Base-by-base conservation (phyloP, 2,113 vertebrate genomes). In the Stomatorhinus ivindoensis region DNA sequence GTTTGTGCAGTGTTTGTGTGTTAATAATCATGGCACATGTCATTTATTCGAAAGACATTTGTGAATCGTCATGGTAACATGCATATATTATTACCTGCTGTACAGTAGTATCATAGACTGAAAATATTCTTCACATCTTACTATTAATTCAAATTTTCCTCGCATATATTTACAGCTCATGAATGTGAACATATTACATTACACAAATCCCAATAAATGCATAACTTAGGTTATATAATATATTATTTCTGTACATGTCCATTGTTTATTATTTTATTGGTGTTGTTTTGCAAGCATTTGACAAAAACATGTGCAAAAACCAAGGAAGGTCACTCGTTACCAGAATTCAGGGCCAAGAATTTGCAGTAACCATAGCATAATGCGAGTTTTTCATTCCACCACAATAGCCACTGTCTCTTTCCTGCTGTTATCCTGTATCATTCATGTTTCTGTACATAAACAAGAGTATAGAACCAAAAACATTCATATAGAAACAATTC, bases 31-130 rank as follows among this genome's bases (percentile, higher is more conserved):
- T 73, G 58, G n/a, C 27, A 39, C 65, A 46, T 88, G 39, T n/a
- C 55, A 69, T 69, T 88, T 88, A 76, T 50, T 48, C 65, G 39
- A 65, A 87, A 65, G 58, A 69, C 17, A 84, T 87, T 55, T 80
- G 46, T n/a, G 88, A 88, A 80, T 50, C 17, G 19, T 82, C 47
- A 88, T 82, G 88, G n/a, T n/a, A 88, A 82, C 61, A 88, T 39
- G 21, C 47, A 80, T 51, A 87, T 53, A 10, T 53, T 53, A 47
- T 48, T 47, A 50, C 50, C 50, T 39, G 85, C 13, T 35, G 85
- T 50, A 87, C 31, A 53, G 47, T 87, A 87, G 48, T 87, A 47
- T 53, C 48, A 53, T 19, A 47, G 13, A 55, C 13, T 51, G 50
- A 27, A 87, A 87, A 53, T 51, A 87, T 53, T 51, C 44, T 84